Percentiles rank a stretch among this genome's conserved stretches.
phyloP scores from a whole-genome alignment of 2,888 invertebrate genomes.

The Apoderus coryli region DNA sequence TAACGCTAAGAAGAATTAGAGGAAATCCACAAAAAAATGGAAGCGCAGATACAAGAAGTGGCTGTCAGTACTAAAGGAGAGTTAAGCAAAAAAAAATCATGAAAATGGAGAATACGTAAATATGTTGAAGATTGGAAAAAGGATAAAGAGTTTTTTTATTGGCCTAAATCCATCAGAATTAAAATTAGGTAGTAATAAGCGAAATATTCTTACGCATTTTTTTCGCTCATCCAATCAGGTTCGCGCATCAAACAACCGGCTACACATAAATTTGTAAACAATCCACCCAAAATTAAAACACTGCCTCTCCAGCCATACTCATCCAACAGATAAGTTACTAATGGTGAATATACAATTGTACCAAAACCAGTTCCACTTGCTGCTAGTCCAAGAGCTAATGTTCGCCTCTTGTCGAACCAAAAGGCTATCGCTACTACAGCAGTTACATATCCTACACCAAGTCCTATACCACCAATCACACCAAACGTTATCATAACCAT shows the following conservation, averaged over 20 bases:
- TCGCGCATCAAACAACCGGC: conserved; percentile 80
- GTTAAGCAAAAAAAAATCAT: no score
- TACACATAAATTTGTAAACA: conserved; percentile 70
- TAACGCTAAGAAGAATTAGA: no score
- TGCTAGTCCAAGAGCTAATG: conserved; percentile 73
- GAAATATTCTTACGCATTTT: conserved; percentile 33
- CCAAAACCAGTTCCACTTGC: conserved; percentile 84
- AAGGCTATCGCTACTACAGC: conserved; percentile 85
- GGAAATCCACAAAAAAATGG: no score
- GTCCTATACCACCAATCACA: conserved; percentile 67
- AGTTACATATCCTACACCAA: conserved; percentile 76
- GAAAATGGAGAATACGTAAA: no score
- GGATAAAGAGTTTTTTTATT: no score
- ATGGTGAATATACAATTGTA: conserved; percentile 77
- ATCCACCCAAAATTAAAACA: conserved; percentile 64
- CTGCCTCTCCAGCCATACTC: conserved; percentile 77
- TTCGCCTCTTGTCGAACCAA: conserved; percentile 81
- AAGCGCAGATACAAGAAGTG: no score
- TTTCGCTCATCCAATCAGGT: conserved; percentile 69
- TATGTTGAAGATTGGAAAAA: no score
- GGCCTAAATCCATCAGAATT: conserved; percentile 17
- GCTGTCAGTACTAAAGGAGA: no score
- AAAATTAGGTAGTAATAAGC: conserved; percentile 6
- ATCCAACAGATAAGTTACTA: conserved; percentile 63
- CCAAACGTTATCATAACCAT: conserved; percentile 77